A percentile compares a stretch with the other conserved stretches of the same genome.
These are phyloP conservation scores for Osedax frankpressi DNA, from an alignment of 2,888 invertebrate genomes.

Conservation along the genomic window DNA sequence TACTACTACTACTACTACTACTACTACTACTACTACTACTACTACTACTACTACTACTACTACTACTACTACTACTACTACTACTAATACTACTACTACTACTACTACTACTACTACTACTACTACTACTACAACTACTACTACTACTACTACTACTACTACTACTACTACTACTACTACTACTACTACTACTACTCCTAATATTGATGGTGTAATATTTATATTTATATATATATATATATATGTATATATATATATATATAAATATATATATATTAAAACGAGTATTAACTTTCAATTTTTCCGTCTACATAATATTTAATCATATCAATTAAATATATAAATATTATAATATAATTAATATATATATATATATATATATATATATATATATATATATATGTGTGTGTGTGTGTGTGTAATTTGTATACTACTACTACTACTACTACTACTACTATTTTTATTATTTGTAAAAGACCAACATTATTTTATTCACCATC, in stretches of 20 bases:
- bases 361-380: no score
- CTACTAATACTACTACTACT: conserved; percentile 16
- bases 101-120: conserved; percentile 17
- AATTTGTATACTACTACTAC: no score
- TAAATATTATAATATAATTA: no score
- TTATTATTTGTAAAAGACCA: no score
- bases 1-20: conserved; percentile 17
- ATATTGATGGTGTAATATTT: background rate
- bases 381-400: no score
- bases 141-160: conserved; percentile 19
- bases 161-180: conserved; percentile 20
- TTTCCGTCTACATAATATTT: no score
- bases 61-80: conserved; percentile 16
- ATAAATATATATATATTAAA: background rate
- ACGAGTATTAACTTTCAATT: no score
- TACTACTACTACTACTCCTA: conserved; percentile 16
- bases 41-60: conserved; percentile 17
- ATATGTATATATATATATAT: background rate
- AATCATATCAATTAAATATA: no score
- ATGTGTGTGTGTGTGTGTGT: no score
- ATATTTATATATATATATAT: background rate
- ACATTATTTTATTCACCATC: no score
- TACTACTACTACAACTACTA: conserved; percentile 17
- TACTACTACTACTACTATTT: no score
- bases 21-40: conserved; percentile 17